These are phyloP conservation scores for Micromesistius poutassou DNA, from an alignment of 2,797 vertebrate genomes.

Conservation along the genomic window DNA sequence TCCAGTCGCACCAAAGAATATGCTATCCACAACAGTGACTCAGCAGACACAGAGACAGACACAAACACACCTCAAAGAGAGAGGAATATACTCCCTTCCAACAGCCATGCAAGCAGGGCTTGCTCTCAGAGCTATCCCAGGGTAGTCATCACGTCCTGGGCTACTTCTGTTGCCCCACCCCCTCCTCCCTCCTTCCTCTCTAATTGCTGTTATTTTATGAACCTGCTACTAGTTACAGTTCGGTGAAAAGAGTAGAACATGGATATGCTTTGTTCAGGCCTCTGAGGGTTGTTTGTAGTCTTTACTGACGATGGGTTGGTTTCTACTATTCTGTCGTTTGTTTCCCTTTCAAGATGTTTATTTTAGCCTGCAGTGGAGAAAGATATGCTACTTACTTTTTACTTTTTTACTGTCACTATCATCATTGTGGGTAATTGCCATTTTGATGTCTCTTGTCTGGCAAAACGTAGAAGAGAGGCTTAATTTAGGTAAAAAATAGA, in stretches of 20 bases:
- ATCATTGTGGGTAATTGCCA: background rate
- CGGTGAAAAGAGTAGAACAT: background rate
- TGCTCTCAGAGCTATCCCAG: background rate
- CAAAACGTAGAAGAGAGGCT: background rate
- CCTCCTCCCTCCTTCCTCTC: background rate
- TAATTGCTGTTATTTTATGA: background rate
- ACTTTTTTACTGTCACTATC: background rate
- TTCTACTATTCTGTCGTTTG: background rate
- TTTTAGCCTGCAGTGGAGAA: background rate
- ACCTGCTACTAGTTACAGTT: background rate
- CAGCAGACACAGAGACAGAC: constrained; percentile 51
- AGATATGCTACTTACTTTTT: background rate
- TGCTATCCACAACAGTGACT: constrained; percentile 55
- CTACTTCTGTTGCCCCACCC: background rate
- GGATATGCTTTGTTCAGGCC: too few species aligned
- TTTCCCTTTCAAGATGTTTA: background rate
- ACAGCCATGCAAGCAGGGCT: background rate
- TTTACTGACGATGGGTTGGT: background rate
- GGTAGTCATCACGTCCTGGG: background rate
- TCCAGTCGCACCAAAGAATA: background rate
- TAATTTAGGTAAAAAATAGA: background rate
- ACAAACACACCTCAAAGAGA: background rate
- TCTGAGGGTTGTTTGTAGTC: background rate
- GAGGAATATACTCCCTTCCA: background rate
- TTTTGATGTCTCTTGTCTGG: background rate